Evolutionary conservation across 2,113 vertebrate genomes (phyloP), one percentile per base, ranked within the genome.

Genomic region (Mus pahari): DNA sequence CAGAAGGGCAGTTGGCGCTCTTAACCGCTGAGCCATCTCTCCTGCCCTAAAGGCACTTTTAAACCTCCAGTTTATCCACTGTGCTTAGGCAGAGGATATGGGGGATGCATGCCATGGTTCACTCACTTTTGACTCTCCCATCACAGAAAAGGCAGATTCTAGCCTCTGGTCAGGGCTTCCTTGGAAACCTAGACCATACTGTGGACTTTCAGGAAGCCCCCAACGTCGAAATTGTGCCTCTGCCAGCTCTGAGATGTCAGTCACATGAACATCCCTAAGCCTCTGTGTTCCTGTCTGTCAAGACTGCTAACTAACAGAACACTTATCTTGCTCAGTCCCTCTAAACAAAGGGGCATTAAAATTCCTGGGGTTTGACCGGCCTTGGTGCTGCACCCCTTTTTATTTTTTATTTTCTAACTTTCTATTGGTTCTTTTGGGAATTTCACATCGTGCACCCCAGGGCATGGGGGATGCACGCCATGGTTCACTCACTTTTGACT

Each of bases 41-140:
- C n/a, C n/a, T n/a, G n/a, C n/a, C n/a, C n/a, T n/a, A n/a, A 48
- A 96, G 81, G 39, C 13, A 79, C 33, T 33, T 71, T 19, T 17
- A 91, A 89, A 45, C 11, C 14, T 86, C 74, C 36, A 5, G 24
- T n/a, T 26, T 77, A 31, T 50, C 66, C 77, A 79, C 19, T 22
- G 8, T 3, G 48, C 17, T 5, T 42, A 64, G 62, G 36, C 19
- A 7, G 8, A 55, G 55, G 55, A 24, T 8, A 1, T 17, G 53
- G 45, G 33, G 0, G 33, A 2, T 5, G 36, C 9, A 22, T 1
- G 20, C 6, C 11, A 58, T n/a, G 33, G 19, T n/a, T 93, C 4
- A 1, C 7, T n/a, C 39, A 48, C 60, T 20, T 9, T 16, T 42
- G 33, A 28, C 13, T 84, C 42, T 36, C 0, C 33, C 28, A 17